phyloP scores from a whole-genome alignment of 2,797 vertebrate genomes.

The Hyperoplus immaculatus region DNA sequence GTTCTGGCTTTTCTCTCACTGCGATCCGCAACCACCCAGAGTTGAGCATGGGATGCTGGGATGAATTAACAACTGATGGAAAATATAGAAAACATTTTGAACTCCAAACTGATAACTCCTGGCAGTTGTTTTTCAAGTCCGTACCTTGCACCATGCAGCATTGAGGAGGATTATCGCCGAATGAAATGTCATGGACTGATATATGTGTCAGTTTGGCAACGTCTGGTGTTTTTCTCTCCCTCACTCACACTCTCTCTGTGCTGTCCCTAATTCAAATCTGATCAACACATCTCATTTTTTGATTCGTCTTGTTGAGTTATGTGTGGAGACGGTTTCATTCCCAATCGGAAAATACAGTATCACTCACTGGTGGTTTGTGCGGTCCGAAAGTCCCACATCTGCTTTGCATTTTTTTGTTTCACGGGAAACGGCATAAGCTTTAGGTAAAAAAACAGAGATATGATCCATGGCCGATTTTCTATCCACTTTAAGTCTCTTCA shows the following conservation, averaged over 20 bases:
- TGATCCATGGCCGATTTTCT: constrained; percentile 20
- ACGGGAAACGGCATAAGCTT: constrained; percentile 23
- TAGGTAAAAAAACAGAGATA: constrained; percentile 18
- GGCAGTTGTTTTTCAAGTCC: neutral
- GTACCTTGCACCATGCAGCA: neutral
- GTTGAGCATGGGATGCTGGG: constrained; percentile 1
- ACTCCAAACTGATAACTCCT: neutral
- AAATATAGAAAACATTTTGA: constrained; percentile 3
- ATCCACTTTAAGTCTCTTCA: constrained; percentile 34
- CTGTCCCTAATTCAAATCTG: neutral
- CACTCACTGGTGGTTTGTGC: neutral
- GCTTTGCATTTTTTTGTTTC: constrained; percentile 35
- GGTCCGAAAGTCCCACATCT: constrained; percentile 40
- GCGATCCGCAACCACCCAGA: constrained; percentile 25
- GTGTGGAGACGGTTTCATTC: constrained; percentile 12
- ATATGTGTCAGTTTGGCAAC: neutral
- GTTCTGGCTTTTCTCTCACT: constrained; percentile 53
- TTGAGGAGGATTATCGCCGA: neutral
- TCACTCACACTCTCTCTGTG: neutral
- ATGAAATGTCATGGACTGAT: neutral
- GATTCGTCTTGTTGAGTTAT: constrained; percentile 5
- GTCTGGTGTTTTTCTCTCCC: neutral
- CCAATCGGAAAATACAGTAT: constrained; percentile 9
- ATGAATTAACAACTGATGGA: neutral
- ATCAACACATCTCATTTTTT: neutral